A percentile compares a stretch with the other conserved stretches of the same genome.
Conservation (phyloP, 2,113 vertebrate genomes). For the Poecilia latipinna region DNA sequence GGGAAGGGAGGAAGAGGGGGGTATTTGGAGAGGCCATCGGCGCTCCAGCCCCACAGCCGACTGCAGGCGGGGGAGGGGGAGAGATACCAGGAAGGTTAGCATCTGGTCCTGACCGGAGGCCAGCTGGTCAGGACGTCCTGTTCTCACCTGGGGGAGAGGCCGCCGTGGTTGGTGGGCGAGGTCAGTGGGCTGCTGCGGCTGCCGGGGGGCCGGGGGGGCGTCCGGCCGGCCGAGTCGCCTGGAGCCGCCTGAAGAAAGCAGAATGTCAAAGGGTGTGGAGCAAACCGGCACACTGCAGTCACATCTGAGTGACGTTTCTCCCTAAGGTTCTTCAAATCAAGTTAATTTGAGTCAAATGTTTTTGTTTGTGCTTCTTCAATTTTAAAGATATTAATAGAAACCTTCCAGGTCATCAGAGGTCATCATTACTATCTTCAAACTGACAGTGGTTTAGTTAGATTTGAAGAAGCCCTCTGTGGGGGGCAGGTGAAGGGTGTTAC, state of each 20-base stretch:
- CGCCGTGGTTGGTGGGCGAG: slow-evolving; percentile 96
- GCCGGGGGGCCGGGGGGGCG: slow-evolving; percentile 88
- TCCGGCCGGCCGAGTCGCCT: slow-evolving; percentile 93
- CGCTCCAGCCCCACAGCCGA: slow-evolving; percentile 98
- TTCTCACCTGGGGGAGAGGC: slow-evolving; percentile 93
- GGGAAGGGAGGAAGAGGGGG: slow-evolving; percentile 87
- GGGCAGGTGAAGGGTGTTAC: slow-evolving; percentile 71
- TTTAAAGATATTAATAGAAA: too few relatives aligned
- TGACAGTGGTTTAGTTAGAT: too few relatives aligned
- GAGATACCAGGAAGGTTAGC: slow-evolving; percentile 21
- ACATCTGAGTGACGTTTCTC: too few relatives aligned
- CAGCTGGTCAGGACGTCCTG: fast-evolving
- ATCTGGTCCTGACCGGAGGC: too few relatives aligned
- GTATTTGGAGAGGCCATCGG: slow-evolving; percentile 94
- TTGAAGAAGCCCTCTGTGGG: too few relatives aligned
- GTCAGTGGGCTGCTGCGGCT: slow-evolving; percentile 95
- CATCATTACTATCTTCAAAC: too few relatives aligned
- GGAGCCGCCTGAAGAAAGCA: slow-evolving; percentile 87
- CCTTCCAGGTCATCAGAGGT: too few relatives aligned
- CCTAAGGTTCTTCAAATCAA: too few relatives aligned
- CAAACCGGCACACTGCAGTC: too few relatives aligned
- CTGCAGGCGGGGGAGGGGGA: slow-evolving; percentile 71
- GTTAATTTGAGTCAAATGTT: too few relatives aligned
- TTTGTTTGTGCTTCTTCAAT: too few relatives aligned
- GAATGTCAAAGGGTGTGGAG: neutral